Conservation (phyloP, 2,113 vertebrate species). For the Chionis minor region DNA sequence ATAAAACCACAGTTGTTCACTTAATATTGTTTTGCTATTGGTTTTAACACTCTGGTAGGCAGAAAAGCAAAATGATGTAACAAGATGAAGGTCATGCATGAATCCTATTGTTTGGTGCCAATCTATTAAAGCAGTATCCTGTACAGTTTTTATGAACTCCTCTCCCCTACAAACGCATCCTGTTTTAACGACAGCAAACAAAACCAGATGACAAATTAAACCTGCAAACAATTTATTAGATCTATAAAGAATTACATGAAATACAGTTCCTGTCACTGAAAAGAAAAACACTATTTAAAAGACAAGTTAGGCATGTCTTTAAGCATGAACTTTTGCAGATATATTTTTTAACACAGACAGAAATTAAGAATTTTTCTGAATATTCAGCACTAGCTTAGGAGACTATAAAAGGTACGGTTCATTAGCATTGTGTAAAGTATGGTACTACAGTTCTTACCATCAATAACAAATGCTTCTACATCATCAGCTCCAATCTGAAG, state of each 20-base stretch:
- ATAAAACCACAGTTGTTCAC: neutral
- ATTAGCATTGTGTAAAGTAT: neutral
- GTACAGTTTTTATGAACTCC: slow-evolving; percentile 38
- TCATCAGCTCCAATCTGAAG: slow-evolving; percentile 93
- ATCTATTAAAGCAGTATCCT: slow-evolving; percentile 31
- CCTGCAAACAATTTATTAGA: neutral
- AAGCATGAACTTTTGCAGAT: neutral
- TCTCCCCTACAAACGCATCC: slow-evolving; percentile 37
- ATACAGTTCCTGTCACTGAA: neutral
- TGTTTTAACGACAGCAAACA: slow-evolving; percentile 24
- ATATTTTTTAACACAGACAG: neutral
- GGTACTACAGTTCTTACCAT: slow-evolving; percentile 77
- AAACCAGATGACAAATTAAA: slow-evolving; percentile 37
- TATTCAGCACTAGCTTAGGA: neutral
- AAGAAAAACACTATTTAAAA: neutral
- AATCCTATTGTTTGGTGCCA: slow-evolving; percentile 9
- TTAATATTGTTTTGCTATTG: neutral
- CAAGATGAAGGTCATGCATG: neutral
- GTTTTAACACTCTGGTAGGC: neutral
- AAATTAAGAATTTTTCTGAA: neutral
- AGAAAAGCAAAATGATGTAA: slow-evolving; percentile 12
- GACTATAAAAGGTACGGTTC: neutral
- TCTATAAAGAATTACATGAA: neutral
- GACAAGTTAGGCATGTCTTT: neutral
- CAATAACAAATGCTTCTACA: slow-evolving; percentile 97